These are phyloP conservation scores for Abrostola triplasia DNA, from an alignment of 2,888 invertebrate species.

Conservation along the genomic window DNA sequence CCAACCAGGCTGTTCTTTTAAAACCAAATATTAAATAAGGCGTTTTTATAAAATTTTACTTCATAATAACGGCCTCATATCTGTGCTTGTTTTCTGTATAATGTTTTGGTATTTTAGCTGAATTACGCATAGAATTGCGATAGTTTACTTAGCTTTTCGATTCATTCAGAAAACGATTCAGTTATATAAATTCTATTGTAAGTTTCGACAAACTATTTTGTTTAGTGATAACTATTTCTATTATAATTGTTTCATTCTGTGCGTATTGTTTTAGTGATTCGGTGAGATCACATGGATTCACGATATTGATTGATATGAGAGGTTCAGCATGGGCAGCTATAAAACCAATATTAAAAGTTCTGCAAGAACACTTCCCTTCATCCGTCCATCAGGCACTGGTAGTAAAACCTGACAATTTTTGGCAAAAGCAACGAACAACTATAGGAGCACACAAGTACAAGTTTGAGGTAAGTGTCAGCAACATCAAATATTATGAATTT, in stretches of 20 bases:
- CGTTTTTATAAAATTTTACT: too few relatives aligned
- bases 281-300: conserved; percentile 95
- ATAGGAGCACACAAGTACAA: conserved; percentile 99
- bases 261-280: conserved; percentile 92
- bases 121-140: too few relatives aligned
- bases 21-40: too few relatives aligned
- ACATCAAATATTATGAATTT: neutral
- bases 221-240: neutral
- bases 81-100: too few relatives aligned
- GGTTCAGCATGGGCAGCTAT: conserved; percentile 98
- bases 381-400: conserved; percentile 98
- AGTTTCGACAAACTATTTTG: too few relatives aligned
- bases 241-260: neutral
- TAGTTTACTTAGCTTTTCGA: too few relatives aligned
- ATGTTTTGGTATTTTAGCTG: too few relatives aligned
- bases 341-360: conserved; percentile 98
- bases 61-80: too few relatives aligned
- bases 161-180: too few relatives aligned
- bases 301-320: conserved; percentile 99
- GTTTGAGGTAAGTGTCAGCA: conserved; percentile 93
- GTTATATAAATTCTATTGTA: too few relatives aligned
- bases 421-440: conserved; percentile 99
- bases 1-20: neutral
- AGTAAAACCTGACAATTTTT: conserved; percentile 99
- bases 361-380: conserved; percentile 98